phyloP scores from a whole-genome alignment of 2,797 vertebrate genomes.

The Buphagus erythrorhynchus region DNA sequence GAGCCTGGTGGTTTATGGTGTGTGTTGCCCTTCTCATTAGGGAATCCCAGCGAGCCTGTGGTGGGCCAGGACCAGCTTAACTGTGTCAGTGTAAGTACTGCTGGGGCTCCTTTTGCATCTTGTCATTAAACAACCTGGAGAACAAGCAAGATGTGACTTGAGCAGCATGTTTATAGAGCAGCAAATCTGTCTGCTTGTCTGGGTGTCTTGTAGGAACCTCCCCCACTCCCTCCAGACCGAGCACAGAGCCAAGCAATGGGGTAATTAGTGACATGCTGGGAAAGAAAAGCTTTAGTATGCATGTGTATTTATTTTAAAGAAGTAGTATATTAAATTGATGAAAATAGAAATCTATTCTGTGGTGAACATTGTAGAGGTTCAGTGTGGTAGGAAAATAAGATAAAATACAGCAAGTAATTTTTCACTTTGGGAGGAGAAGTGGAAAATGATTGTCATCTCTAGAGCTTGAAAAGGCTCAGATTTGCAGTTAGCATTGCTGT shows the following conservation, averaged over 20 bases:
- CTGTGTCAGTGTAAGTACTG: background rate
- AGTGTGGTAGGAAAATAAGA: background rate
- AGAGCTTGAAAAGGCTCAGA: background rate
- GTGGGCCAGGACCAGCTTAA: background rate
- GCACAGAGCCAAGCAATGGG: background rate
- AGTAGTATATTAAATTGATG: background rate
- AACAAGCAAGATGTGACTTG: background rate
- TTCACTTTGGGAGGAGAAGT: background rate
- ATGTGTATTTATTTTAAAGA: background rate
- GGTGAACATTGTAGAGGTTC: background rate
- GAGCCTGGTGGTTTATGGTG: accelerated
- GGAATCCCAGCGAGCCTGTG: background rate
- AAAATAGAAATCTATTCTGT: background rate
- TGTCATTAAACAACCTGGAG: background rate
- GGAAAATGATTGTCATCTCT: background rate
- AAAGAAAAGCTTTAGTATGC: background rate
- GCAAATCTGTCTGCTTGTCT: background rate
- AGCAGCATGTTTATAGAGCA: background rate
- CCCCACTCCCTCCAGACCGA: accelerated
- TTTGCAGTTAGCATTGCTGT: background rate
- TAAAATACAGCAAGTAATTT: background rate
- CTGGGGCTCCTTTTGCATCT: background rate
- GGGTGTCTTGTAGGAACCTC: background rate
- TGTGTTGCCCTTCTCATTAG: background rate
- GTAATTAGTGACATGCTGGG: background rate